Evolutionary conservation across 1,140 invertebrate species (phyloP).

Genomic region (Drosophila asahinai): DNA sequence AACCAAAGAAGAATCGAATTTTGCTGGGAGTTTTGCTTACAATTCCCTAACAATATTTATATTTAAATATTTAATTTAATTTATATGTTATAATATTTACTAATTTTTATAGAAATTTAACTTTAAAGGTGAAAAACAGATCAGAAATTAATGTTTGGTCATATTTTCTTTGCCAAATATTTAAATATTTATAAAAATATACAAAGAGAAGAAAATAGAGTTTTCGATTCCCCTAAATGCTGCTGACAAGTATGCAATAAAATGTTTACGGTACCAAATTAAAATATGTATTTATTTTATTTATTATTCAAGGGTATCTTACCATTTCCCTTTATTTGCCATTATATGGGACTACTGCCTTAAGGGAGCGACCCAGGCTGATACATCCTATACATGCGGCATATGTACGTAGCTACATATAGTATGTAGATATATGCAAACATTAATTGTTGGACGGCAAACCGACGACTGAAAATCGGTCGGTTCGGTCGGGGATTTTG

Average conservation of each 20-base stretch:
- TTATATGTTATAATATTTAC: too few species aligned
- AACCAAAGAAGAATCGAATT: not conserved
- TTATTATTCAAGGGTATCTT: too few species aligned
- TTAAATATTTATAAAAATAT: not conserved
- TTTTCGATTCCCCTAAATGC: too few species aligned
- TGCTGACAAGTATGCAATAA: too few species aligned
- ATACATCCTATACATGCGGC: constrained; percentile 7
- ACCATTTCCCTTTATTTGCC: not conserved
- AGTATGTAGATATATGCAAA: constrained; percentile 21
- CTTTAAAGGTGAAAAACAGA: too few species aligned
- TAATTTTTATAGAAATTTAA: too few species aligned
- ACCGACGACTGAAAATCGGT: constrained; percentile 38
- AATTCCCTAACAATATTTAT: not conserved
- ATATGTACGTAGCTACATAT: not conserved
- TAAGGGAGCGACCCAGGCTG: not conserved
- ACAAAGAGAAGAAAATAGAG: too few species aligned
- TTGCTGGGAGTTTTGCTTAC: not conserved
- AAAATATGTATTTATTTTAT: too few species aligned
- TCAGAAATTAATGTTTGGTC: too few species aligned
- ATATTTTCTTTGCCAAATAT: not conserved
- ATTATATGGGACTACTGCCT: not conserved
- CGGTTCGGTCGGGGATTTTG: constrained; percentile 19
- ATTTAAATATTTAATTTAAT: too few species aligned
- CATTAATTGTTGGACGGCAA: constrained; percentile 42
- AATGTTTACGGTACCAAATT: too few species aligned